These are phyloP conservation scores for Metellina segmentata DNA, from an alignment of 2,888 invertebrate genomes.

Conservation along the genomic window DNA sequence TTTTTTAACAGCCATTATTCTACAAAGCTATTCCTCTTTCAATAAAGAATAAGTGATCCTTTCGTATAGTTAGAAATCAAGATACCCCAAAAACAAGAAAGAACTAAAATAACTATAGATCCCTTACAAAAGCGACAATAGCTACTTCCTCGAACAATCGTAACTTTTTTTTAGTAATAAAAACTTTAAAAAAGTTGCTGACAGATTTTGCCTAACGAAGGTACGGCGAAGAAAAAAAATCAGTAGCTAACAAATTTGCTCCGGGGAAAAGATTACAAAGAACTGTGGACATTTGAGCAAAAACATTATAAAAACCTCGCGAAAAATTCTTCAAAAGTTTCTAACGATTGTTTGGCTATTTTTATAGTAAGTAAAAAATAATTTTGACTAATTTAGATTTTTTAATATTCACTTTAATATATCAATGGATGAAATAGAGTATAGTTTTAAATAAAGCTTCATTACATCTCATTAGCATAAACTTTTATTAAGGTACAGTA, in stretches of 20 bases:
- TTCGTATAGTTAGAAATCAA: slow-evolving; percentile 1
- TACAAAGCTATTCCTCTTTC: neutral
- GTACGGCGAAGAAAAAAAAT: neutral
- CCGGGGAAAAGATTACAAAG: neutral
- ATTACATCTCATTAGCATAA: too few relatives aligned
- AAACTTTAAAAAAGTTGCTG: neutral
- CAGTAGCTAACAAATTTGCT: neutral
- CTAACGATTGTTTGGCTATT: neutral
- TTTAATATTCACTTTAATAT: too few relatives aligned
- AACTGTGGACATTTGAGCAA: neutral
- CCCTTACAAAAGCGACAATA: neutral
- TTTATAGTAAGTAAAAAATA: neutral
- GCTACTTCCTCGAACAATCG: slow-evolving; percentile 1
- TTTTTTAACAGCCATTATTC: neutral
- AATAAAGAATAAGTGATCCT: neutral
- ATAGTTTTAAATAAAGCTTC: too few relatives aligned
- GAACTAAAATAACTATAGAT: neutral
- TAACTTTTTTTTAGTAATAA: neutral
- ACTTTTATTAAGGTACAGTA: too few relatives aligned
- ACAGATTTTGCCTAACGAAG: neutral
- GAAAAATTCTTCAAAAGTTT: neutral
- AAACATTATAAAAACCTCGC: neutral
- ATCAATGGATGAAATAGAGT: too few relatives aligned
- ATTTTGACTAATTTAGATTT: too few relatives aligned
- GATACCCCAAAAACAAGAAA: neutral